Conservation (phyloP, 1,140 invertebrate genomes). For the Calliopsis andreniformis region DNA sequence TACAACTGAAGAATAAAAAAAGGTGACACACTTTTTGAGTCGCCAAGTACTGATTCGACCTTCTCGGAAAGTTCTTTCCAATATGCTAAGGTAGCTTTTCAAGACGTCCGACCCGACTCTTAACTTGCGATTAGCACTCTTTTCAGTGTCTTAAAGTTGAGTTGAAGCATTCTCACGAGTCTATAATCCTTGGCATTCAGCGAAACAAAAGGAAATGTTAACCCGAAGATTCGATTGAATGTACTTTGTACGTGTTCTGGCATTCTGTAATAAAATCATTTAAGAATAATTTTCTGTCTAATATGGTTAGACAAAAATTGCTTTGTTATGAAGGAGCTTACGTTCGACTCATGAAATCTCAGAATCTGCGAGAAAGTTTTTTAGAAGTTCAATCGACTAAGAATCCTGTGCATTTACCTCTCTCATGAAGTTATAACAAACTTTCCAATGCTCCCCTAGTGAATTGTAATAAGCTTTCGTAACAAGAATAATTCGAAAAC, state of each 20-base stretch:
- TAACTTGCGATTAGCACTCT: slow-evolving; percentile 14
- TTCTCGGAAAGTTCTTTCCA: slow-evolving; percentile 25
- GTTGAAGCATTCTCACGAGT: slow-evolving; percentile 15
- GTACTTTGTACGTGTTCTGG: neutral
- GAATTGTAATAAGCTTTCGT: no score
- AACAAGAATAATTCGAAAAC: no score
- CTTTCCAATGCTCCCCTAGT: no score
- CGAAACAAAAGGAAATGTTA: slow-evolving; percentile 23
- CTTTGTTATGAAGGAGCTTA: no score
- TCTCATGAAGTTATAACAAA: no score
- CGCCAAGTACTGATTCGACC: neutral
- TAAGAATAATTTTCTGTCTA: no score
- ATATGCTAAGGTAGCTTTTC: slow-evolving; percentile 29
- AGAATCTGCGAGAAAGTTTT: no score
- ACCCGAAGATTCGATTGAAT: neutral
- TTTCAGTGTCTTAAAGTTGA: neutral
- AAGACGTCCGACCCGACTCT: slow-evolving; percentile 10
- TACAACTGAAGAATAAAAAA: neutral
- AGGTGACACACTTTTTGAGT: neutral
- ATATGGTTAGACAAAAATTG: no score
- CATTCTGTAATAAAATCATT: neutral
- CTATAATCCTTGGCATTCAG: slow-evolving; percentile 32
- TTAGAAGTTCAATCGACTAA: no score
- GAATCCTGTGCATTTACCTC: no score
- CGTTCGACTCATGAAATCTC: no score